These are phyloP conservation scores for Takifugu flavidus DNA, from an alignment of 2,113 vertebrate species.

Conservation along the genomic window DNA sequence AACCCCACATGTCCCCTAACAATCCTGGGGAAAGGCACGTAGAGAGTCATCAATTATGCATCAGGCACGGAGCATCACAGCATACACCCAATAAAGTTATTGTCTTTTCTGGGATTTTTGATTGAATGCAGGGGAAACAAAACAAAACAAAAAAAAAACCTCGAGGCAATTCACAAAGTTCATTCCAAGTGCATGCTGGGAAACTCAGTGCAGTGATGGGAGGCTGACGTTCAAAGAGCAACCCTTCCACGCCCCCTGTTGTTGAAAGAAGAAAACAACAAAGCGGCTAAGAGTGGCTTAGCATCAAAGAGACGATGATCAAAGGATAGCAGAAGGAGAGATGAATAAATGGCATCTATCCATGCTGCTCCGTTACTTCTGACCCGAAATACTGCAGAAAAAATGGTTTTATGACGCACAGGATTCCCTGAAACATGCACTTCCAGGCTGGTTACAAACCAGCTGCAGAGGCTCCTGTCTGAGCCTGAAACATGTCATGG, in stretches of 20 bases:
- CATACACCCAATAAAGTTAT: constrained; percentile 27
- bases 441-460: too few relatives aligned
- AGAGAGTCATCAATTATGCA: constrained; percentile 38
- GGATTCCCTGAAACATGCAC: too few relatives aligned
- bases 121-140: constrained; percentile 31
- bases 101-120: constrained; percentile 38
- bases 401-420: background rate
- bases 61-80: background rate
- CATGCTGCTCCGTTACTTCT: too few relatives aligned
- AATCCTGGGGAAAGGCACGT: constrained; percentile 6
- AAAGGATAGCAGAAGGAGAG: background rate
- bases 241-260: constrained; percentile 45
- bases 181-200: constrained; percentile 49
- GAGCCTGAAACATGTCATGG: too few relatives aligned
- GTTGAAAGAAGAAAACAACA: constrained; percentile 15
- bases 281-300: background rate
- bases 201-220: constrained; percentile 4
- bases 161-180: constrained; percentile 50
- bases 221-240: constrained; percentile 6
- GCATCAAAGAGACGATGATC: background rate
- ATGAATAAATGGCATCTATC: too few relatives aligned
- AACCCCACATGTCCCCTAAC: background rate
- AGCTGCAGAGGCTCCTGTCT: too few relatives aligned
- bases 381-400: too few relatives aligned
- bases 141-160: constrained; percentile 43